phyloP scores from a whole-genome alignment of 2,797 vertebrate genomes.

The Gouania willdenowi region DNA sequence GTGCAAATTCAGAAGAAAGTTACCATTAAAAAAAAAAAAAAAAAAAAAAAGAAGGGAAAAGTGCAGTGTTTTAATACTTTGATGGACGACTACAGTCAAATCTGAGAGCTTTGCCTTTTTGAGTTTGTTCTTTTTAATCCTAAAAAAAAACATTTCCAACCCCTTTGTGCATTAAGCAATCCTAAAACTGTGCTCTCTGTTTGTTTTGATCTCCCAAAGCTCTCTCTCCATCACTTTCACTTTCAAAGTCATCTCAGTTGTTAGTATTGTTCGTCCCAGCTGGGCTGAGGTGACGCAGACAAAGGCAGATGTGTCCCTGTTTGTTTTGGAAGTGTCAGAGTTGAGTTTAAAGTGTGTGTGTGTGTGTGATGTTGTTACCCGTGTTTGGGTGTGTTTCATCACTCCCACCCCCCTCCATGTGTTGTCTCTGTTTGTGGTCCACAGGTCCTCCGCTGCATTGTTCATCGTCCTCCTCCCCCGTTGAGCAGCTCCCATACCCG shows the following conservation, averaged over 20 bases:
- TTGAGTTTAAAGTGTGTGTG: slow-evolving; percentile 41
- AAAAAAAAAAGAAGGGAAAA: no score
- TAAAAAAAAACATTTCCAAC: not conserved
- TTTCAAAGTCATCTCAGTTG: slow-evolving; percentile 50
- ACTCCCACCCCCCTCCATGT: slow-evolving; percentile 65
- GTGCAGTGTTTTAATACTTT: no score
- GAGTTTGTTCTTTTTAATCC: slow-evolving; percentile 6
- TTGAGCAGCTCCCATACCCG: slow-evolving; percentile 88
- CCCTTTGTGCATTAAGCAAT: slow-evolving; percentile 1
- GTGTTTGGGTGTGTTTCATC: slow-evolving; percentile 74
- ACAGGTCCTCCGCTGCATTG: slow-evolving; percentile 94
- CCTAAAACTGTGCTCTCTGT: slow-evolving; percentile 39
- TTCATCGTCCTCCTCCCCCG: slow-evolving; percentile 90
- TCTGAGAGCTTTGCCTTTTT: no score
- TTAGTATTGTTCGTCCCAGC: slow-evolving; percentile 55
- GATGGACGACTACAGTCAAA: no score
- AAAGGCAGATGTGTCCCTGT: slow-evolving; percentile 68
- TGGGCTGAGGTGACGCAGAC: slow-evolving; percentile 49
- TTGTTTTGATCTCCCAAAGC: slow-evolving; percentile 32
- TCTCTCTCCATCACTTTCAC: slow-evolving; percentile 7
- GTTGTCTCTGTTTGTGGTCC: slow-evolving; percentile 88
- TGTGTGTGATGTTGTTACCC: slow-evolving; percentile 43
- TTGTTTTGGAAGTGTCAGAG: slow-evolving; percentile 62
- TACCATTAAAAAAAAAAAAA: no score
- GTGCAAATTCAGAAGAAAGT: no score